Evolutionary conservation across 2,888 invertebrate genomes (phyloP).

Genomic region (Eristalinus sepulchralis): DNA sequence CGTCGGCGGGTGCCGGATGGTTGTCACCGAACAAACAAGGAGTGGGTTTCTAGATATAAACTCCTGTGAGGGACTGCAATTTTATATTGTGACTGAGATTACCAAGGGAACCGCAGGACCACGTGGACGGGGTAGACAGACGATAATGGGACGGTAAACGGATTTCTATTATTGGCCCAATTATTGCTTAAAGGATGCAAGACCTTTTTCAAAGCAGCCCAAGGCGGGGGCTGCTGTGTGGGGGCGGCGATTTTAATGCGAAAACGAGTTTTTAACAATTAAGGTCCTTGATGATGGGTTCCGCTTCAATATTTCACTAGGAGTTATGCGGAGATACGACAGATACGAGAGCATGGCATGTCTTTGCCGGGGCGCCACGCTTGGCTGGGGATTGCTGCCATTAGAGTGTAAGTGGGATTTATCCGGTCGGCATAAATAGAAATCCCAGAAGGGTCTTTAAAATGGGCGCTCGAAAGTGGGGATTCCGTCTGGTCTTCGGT

Average conservation of each 20-base stretch:
- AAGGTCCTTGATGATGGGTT: constrained; percentile 36
- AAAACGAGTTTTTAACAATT: constrained; percentile 47
- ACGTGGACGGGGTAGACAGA: neutral
- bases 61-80: constrained; percentile 40
- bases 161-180: constrained; percentile 55
- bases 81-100: constrained; percentile 64
- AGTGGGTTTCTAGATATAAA: neutral
- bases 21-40: neutral
- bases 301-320: constrained; percentile 9
- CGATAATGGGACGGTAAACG: constrained; percentile 56
- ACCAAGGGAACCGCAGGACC: constrained; percentile 2
- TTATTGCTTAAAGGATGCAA: constrained; percentile 52
- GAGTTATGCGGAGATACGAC: constrained; percentile 15
- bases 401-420: constrained; percentile 33
- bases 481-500: neutral
- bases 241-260: constrained; percentile 20
- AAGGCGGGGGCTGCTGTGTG: neutral
- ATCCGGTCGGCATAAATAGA: neutral
- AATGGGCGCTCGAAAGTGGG: neutral
- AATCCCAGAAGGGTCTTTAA: constrained; percentile 4
- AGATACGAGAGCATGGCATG: constrained; percentile 18
- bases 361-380: constrained; percentile 11
- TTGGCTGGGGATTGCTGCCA: constrained; percentile 17
- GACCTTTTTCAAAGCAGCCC: constrained; percentile 14
- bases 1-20: neutral